Conservation (phyloP, 2,797 vertebrate species). For the Kryptolebias ocellatus region DNA sequence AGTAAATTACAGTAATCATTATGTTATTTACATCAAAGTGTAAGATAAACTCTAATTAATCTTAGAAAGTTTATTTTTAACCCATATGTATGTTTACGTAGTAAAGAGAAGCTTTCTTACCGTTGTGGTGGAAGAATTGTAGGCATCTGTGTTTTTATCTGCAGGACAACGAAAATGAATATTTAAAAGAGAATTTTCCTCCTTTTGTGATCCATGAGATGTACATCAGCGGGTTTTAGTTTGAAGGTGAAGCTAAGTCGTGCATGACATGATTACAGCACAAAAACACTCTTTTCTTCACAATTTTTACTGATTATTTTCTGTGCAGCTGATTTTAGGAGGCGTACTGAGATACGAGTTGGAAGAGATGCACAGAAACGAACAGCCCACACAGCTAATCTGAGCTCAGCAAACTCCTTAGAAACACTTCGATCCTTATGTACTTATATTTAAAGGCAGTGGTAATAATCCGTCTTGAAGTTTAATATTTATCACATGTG, state of each 20-base stretch:
- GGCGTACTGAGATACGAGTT: no score
- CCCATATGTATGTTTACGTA: background rate
- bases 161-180: slow-evolving; percentile 37
- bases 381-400: no score
- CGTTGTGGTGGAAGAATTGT: slow-evolving; percentile 85
- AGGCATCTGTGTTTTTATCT: slow-evolving; percentile 92
- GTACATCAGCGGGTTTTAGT: background rate
- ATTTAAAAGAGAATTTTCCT: no score
- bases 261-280: background rate
- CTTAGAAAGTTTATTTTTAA: background rate
- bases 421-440: no score
- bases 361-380: no score
- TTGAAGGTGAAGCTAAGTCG: background rate
- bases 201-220: background rate
- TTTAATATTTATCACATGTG: no score
- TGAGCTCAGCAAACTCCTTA: no score
- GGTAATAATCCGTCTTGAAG: no score
- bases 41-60: no score
- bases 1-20: background rate
- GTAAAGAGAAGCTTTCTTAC: slow-evolving; percentile 79
- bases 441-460: no score
- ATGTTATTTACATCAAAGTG: background rate
- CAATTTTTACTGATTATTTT: background rate
- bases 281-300: background rate
- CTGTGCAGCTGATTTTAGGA: background rate